Percentiles rank a stretch among this genome's conserved stretches.
Evolutionary conservation across 2,888 invertebrate species (phyloP).

Genomic region (Drosophila robusta): DNA sequence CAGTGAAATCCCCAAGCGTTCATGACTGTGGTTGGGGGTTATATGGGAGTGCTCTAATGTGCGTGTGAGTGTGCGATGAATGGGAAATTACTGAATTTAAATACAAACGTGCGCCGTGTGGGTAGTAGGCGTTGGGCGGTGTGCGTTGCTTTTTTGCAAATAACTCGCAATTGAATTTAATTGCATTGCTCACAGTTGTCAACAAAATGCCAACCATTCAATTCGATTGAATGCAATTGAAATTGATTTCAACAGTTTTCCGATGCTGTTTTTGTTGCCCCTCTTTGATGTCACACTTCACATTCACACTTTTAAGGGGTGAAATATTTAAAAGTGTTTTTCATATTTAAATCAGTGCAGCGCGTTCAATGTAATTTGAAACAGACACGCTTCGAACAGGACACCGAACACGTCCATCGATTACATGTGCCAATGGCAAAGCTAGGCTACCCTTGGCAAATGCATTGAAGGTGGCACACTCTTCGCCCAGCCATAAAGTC

Average conservation of each 20-base stretch:
- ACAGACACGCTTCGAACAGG: slow-evolving; percentile 11
- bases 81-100: slow-evolving; percentile 68
- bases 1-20: background rate
- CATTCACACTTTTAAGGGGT: slow-evolving; percentile 57
- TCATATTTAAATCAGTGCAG: slow-evolving; percentile 42
- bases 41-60: background rate
- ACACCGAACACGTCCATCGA: no score
- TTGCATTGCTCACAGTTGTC: slow-evolving; percentile 81
- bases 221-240: slow-evolving; percentile 77
- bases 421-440: slow-evolving; percentile 10
- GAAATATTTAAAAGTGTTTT: slow-evolving; percentile 57
- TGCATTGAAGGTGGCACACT: slow-evolving; percentile 37
- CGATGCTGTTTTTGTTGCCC: slow-evolving; percentile 17
- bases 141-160: slow-evolving; percentile 35
- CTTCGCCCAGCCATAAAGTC: slow-evolving; percentile 32
- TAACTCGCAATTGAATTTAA: slow-evolving; percentile 80
- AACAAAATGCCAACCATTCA: slow-evolving; percentile 79
- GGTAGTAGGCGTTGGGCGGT: slow-evolving; percentile 7
- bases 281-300: slow-evolving; percentile 67
- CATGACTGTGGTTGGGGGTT: no score
- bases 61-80: slow-evolving; percentile 55
- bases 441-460: slow-evolving; percentile 27
- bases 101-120: slow-evolving; percentile 52
- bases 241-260: slow-evolving; percentile 68
- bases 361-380: no score